Base-by-base conservation (phyloP, 1,140 invertebrate genomes). In the Himalopsyche phryganea region DNA sequence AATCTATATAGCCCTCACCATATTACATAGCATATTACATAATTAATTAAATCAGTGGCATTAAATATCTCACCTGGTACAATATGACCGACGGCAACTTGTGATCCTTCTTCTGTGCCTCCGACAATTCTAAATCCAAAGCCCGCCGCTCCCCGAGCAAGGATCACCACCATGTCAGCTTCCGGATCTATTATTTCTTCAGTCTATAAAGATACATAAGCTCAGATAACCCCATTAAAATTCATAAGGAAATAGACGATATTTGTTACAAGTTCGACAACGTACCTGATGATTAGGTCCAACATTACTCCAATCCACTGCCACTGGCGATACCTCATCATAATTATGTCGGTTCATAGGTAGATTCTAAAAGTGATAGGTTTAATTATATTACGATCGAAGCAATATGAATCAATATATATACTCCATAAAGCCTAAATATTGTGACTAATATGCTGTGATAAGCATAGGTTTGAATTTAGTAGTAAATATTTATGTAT, bases 101-200 rank as follows among this genome's bases (percentile, higher is more conserved):
- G 91, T 61, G 94, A 94, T 59, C 92, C 91, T 80, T 98, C 96
- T 78, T 98, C 96, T 0, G 93, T 95, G 23, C 97, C 97, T n/a
- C 97, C 97, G 23, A 98, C 92, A 70, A 98, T 96, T 63, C 96
- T 81, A 80, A 99, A 98, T 6, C 97, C 97, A 80, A 98, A 76
- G 3, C 75, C 75, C 1, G 73, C 72, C 0, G 66, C 66, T 1
- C 72, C 73, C 1, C 74, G 68, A 3, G 70, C 69, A 23, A 77
- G 58, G 1, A 69, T 64, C 35, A 77, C 73, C 41, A 75, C 48
- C 41, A 77, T 71, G 45, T 77, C 75, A 9, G 75, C 75, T 18
- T 68, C 67, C 0, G 74, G 74, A 58, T 77, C 75, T 11, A 61
- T 51, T 2, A 58, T 58, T 33, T 61, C 59, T 33, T 58, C 63